These are phyloP conservation scores for Falco concolor DNA, from an alignment of 2,797 vertebrate genomes.

Conservation along the genomic window DNA sequence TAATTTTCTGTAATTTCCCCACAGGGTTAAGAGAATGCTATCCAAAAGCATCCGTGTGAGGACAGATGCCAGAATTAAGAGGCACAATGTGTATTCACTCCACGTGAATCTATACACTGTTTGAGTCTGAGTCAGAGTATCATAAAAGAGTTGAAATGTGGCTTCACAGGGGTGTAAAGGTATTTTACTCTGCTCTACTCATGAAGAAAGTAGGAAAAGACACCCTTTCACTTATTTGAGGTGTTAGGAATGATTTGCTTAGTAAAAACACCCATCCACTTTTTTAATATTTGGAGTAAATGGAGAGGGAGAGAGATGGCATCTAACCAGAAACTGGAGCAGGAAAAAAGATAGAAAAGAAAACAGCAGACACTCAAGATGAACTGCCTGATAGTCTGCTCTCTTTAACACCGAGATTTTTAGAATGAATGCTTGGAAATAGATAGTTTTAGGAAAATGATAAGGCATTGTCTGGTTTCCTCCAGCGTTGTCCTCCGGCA, in stretches of 20 bases:
- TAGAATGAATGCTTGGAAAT: not conserved
- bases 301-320: not conserved
- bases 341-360: not conserved
- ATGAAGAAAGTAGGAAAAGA: not conserved
- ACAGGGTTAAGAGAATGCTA: not conserved
- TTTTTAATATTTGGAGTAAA: not conserved
- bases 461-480: not conserved
- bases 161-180: not conserved
- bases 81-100: not conserved
- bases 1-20: slow-evolving; percentile 12
- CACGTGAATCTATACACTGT: not conserved
- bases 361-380: not conserved
- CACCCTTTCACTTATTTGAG: not conserved
- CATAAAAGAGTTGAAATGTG: not conserved
- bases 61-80: not conserved
- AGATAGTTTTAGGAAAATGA: not conserved
- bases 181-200: not conserved
- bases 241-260: not conserved
- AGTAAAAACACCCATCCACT: not conserved
- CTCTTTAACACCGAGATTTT: not conserved
- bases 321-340: not conserved
- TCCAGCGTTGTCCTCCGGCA: not conserved
- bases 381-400: not conserved
- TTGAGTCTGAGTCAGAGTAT: not conserved
- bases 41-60: not conserved